Conservation (phyloP, 2,113 vertebrate genomes). For the Phaethon lepturus region DNA sequence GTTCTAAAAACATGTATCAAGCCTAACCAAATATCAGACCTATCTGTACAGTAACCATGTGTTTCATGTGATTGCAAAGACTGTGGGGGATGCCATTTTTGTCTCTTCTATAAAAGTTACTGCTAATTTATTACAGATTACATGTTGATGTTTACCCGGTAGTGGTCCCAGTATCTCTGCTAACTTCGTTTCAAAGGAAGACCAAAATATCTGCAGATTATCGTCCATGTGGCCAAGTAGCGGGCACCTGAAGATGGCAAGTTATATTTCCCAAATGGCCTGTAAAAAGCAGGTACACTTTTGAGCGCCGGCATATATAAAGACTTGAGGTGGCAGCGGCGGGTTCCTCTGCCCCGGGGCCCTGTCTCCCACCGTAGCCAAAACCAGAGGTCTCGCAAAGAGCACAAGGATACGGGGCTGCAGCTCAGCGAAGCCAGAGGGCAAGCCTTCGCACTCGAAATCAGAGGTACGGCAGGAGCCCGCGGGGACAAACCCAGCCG, state of each 20-base stretch:
- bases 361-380: background rate
- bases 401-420: background rate
- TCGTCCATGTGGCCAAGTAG: background rate
- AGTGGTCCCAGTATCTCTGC: background rate
- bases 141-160: background rate
- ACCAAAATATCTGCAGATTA: background rate
- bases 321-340: fast-evolving
- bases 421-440: background rate
- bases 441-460: background rate
- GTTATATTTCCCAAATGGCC: background rate
- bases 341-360: background rate
- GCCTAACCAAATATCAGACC: background rate
- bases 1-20: background rate
- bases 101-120: background rate
- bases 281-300: background rate
- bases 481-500: background rate
- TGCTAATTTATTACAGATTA: background rate
- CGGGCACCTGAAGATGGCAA: background rate
- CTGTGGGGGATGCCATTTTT: background rate
- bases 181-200: background rate
- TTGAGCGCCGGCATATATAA: background rate
- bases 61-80: background rate
- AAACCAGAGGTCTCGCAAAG: background rate
- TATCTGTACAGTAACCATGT: background rate
- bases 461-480: background rate